These are phyloP conservation scores for Gavialis gangeticus DNA, from an alignment of 2,113 vertebrate genomes.

Conservation along the genomic window DNA sequence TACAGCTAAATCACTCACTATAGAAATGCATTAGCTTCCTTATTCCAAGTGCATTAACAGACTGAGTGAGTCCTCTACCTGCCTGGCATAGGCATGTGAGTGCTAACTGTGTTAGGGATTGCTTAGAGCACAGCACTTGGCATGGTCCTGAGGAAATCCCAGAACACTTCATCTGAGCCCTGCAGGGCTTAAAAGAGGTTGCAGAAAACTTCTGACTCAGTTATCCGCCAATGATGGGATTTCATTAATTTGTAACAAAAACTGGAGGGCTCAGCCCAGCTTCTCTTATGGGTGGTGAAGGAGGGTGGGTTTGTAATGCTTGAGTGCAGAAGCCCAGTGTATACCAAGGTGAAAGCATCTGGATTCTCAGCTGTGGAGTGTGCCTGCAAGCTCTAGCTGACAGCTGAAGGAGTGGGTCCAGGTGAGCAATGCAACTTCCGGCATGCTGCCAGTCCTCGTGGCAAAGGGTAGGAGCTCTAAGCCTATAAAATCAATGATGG, in stretches of 20 bases:
- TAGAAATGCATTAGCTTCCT: constrained; percentile 31
- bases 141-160: not conserved
- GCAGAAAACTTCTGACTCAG: not conserved
- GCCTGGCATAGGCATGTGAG: not conserved
- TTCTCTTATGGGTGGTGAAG: not conserved
- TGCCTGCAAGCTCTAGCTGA: not conserved
- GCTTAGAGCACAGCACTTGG: not conserved
- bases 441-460: not conserved
- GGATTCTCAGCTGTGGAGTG: not conserved
- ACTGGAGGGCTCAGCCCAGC: rapidly evolving
- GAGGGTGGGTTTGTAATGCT: rapidly evolving
- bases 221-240: not conserved
- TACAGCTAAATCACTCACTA: constrained; percentile 41
- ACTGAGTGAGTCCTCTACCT: not conserved
- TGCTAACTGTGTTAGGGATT: not conserved
- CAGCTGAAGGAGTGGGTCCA: not conserved
- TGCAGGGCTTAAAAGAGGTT: not conserved
- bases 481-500: not conserved
- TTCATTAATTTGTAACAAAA: not conserved
- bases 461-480: not conserved
- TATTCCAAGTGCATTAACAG: not conserved
- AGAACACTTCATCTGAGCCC: not conserved
- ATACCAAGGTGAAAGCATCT: not conserved
- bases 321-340: rapidly evolving
- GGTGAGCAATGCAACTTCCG: not conserved